Conservation (phyloP, 2,113 vertebrate genomes). For the Daubentonia madagascariensis region DNA sequence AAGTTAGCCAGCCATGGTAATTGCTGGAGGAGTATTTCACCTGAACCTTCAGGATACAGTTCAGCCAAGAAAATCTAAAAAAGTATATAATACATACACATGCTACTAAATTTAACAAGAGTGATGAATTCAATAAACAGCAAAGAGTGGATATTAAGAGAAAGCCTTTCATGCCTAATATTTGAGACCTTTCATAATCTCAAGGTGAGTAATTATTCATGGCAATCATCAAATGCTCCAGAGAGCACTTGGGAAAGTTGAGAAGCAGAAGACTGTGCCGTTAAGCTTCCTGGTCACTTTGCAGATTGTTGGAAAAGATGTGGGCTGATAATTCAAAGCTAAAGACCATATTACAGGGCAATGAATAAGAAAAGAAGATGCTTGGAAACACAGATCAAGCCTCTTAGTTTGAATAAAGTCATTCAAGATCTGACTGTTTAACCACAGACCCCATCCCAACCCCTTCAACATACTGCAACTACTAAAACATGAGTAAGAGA, state of each 20-base stretch:
- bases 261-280: background rate
- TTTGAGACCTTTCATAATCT: background rate
- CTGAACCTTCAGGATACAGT: background rate
- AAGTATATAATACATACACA: background rate
- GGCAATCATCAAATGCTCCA: background rate
- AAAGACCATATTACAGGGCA: background rate
- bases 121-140: background rate
- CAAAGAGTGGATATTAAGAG: background rate
- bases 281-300: background rate
- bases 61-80: background rate
- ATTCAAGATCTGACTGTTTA: background rate
- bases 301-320: background rate
- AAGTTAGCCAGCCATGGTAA: background rate
- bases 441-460: background rate
- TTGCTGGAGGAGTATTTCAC: background rate
- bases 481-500: background rate
- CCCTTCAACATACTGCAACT: background rate
- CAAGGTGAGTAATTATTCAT: background rate
- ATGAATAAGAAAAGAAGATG: background rate
- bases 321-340: background rate
- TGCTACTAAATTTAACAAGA: background rate
- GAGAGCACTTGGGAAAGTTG: background rate
- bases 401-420: background rate
- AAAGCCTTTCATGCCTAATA: background rate
- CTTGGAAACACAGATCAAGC: background rate